These are phyloP conservation scores for Coregonus ussuriensis DNA, from an alignment of 2,797 vertebrate genomes.

Conservation along the genomic window DNA sequence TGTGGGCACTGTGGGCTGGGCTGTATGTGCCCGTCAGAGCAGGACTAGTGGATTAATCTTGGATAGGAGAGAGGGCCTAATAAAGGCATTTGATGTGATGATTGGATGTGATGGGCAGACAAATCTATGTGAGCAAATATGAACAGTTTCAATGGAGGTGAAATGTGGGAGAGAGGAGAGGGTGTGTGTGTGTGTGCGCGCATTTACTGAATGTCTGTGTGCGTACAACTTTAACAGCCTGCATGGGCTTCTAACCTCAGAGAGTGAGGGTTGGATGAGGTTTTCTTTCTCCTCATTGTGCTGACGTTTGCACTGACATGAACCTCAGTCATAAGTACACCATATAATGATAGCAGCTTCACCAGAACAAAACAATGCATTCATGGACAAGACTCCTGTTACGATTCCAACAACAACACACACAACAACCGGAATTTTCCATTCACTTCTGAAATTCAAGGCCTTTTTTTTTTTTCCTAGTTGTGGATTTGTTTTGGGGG, in stretches of 20 bases:
- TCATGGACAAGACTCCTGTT: background rate
- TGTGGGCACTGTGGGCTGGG: slow-evolving; percentile 6
- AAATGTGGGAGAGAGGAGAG: background rate
- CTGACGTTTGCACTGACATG: background rate
- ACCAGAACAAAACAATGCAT: background rate
- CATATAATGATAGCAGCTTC: background rate
- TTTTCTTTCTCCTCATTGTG: background rate
- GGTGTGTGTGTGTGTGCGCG: background rate
- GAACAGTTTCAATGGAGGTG: background rate
- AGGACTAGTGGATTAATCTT: slow-evolving; percentile 28
- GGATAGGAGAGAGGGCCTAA: background rate
- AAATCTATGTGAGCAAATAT: background rate
- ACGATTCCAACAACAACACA: background rate
- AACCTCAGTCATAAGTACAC: background rate
- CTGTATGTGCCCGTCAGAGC: background rate
- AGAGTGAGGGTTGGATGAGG: background rate
- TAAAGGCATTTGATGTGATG: slow-evolving; percentile 26
- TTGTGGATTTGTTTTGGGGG: too few species aligned
- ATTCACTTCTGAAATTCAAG: background rate
- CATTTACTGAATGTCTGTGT: background rate
- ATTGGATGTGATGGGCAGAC: slow-evolving; percentile 22
- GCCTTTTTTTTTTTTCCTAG: too few species aligned
- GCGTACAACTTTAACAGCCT: background rate
- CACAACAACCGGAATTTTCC: background rate
- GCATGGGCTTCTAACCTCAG: background rate